phyloP scores from a whole-genome alignment of 2,888 invertebrate species.

The Caenorhabditis afra region DNA sequence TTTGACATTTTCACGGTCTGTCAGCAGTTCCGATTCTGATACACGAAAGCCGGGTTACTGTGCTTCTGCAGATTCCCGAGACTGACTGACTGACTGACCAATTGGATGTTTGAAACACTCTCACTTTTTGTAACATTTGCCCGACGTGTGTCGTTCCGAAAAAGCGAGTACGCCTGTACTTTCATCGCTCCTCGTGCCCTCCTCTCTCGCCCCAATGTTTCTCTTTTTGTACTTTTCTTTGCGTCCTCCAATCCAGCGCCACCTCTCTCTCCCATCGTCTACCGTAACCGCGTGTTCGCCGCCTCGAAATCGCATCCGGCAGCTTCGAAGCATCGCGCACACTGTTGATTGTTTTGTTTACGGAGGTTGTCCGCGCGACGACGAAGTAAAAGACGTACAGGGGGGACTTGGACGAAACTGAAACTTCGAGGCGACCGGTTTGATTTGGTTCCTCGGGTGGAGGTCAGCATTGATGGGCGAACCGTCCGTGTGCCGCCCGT shows the following conservation, averaged over 20 bases:
- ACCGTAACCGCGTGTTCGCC: slow-evolving; percentile 11
- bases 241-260: neutral
- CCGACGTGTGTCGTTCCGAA: slow-evolving; percentile 21
- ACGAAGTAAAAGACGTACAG: slow-evolving; percentile 3
- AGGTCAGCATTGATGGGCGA: slow-evolving; percentile 48
- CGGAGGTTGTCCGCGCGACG: slow-evolving; percentile 28
- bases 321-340: slow-evolving; percentile 24
- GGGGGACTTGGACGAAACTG: slow-evolving; percentile 51
- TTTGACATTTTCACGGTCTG: neutral
- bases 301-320: slow-evolving; percentile 29
- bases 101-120: neutral
- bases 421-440: slow-evolving; percentile 54
- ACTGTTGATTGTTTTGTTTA: slow-evolving; percentile 55
- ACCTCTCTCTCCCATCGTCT: neutral
- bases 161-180: slow-evolving; percentile 51
- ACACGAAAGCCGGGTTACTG: neutral
- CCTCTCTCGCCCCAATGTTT: slow-evolving; percentile 1
- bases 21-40: neutral
- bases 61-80: too few relatives aligned
- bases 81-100: too few relatives aligned
- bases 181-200: slow-evolving; percentile 43
- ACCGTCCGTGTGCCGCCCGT: slow-evolving; percentile 18
- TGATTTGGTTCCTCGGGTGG: slow-evolving; percentile 28
- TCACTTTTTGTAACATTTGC: slow-evolving; percentile 7
- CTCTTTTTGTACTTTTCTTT: slow-evolving; percentile 15